Percentiles rank a stretch among this genome's conserved stretches.
These are phyloP conservation scores for Sinosuthora webbiana DNA, from an alignment of 2,113 vertebrate genomes.

Conservation along the genomic window DNA sequence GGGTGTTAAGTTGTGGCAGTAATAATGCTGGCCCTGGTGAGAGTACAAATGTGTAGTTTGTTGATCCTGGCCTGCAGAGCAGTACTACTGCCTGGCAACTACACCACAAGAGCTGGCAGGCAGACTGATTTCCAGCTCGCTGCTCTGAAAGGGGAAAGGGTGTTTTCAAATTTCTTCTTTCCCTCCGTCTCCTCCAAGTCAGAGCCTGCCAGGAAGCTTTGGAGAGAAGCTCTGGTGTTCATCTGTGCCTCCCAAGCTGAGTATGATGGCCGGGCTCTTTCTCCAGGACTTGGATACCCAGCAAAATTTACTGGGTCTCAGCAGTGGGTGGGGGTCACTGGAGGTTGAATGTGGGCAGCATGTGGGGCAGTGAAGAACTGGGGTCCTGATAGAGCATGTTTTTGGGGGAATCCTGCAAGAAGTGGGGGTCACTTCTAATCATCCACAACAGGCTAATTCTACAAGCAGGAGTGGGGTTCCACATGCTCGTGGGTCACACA, in stretches of 20 bases:
- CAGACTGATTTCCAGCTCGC: constrained; percentile 25
- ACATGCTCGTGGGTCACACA: not conserved
- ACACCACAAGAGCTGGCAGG: constrained; percentile 45
- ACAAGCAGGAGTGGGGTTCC: not conserved
- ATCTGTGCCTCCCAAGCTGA: not conserved
- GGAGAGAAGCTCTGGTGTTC: constrained; percentile 21
- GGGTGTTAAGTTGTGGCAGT: constrained; percentile 66
- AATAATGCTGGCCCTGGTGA: constrained; percentile 55
- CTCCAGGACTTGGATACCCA: not conserved
- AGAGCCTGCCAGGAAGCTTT: constrained; percentile 40
- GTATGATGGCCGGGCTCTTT: not conserved
- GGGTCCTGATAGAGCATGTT: not conserved
- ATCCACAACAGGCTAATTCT: not conserved
- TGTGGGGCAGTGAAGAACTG: not conserved
- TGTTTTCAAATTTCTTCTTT: constrained; percentile 56
- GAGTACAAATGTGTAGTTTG: constrained; percentile 55
- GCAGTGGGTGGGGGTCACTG: not conserved
- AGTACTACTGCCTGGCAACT: constrained; percentile 65
- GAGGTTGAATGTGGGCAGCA: not conserved
- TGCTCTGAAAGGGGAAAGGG: constrained; percentile 55
- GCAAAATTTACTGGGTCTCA: not conserved
- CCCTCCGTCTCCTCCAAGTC: not conserved
- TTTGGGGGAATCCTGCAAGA: not conserved
- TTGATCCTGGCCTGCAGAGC: constrained; percentile 65
- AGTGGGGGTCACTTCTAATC: not conserved